These are phyloP conservation scores for Cantharis nigra DNA, from an alignment of 2,888 invertebrate genomes.

Conservation along the genomic window DNA sequence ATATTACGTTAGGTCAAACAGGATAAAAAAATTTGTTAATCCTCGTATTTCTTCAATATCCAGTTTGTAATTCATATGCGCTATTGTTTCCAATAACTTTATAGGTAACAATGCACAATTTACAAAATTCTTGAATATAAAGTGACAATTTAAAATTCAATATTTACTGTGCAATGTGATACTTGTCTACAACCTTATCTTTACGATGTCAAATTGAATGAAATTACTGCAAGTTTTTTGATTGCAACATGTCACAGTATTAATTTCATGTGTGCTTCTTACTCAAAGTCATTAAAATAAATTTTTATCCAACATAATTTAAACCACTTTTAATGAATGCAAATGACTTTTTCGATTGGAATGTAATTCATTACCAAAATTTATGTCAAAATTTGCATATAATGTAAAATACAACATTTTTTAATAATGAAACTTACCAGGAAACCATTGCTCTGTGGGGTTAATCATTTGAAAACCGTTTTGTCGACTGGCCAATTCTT, in stretches of 20 bases:
- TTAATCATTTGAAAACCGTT: constrained; percentile 85
- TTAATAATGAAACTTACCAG: constrained; percentile 60
- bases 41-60: background rate
- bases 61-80: background rate
- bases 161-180: background rate
- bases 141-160: background rate
- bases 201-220: background rate
- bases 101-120: background rate
- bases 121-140: background rate
- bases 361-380: background rate
- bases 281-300: background rate
- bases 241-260: background rate
- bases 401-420: background rate
- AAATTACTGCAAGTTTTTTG: background rate
- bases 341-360: background rate
- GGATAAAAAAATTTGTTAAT: background rate
- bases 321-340: background rate
- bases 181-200: background rate
- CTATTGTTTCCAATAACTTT: background rate
- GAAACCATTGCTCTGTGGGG: constrained; percentile 87
- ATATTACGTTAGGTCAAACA: background rate
- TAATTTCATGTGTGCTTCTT: background rate
- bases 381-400: constrained; percentile 1
- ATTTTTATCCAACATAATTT: background rate
- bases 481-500: constrained; percentile 72